Percentiles rank a stretch among this genome's conserved stretches.
These are phyloP conservation scores for Caiman crocodilus DNA, from an alignment of 2,797 vertebrate species.

Conservation along the genomic window DNA sequence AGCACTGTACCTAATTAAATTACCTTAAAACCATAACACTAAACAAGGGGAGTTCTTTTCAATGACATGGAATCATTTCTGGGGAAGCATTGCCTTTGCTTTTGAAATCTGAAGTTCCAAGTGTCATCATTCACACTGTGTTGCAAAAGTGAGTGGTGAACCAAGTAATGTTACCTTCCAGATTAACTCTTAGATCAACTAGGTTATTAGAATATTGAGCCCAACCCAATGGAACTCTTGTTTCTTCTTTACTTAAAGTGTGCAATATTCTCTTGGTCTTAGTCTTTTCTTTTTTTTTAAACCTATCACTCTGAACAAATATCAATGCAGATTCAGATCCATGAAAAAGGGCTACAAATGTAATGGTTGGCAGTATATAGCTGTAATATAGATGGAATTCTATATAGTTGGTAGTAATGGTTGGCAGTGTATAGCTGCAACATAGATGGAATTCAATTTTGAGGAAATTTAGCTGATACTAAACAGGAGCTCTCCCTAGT, in stretches of 20 bases:
- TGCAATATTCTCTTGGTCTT: neutral
- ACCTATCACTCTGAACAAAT: neutral
- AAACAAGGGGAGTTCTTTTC: neutral
- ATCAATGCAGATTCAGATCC: accelerated
- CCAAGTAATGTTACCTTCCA: slow-evolving; percentile 10
- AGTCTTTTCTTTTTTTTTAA: neutral
- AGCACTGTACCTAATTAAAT: neutral
- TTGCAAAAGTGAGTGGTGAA: slow-evolving; percentile 22
- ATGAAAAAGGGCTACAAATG: neutral
- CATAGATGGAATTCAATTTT: accelerated
- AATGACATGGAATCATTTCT: neutral
- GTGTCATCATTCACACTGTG: neutral
- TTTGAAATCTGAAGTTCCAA: slow-evolving; percentile 10
- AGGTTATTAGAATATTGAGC: neutral
- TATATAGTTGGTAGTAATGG: too few relatives aligned
- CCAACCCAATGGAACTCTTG: neutral
- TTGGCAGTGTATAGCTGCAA: neutral
- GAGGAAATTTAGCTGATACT: neutral
- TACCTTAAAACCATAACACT: neutral
- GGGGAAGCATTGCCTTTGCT: neutral
- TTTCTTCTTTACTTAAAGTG: neutral
- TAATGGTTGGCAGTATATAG: neutral
- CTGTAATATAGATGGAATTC: neutral
- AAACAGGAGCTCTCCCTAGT: neutral
- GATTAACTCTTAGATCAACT: neutral